Evolutionary conservation across 2,888 invertebrate genomes (phyloP).

Genomic region (Eupithecia tripunctaria): DNA sequence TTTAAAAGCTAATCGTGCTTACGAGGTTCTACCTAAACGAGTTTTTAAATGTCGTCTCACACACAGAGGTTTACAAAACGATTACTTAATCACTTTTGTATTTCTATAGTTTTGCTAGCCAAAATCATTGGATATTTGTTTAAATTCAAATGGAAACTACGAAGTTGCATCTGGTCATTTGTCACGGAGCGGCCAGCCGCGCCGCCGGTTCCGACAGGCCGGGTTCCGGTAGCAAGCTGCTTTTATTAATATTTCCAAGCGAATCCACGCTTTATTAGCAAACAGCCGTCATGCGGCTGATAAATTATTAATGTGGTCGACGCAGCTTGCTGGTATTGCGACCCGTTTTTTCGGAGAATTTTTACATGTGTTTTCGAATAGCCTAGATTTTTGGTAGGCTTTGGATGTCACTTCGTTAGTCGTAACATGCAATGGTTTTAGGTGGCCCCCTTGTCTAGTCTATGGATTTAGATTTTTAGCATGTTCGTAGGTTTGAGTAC

Average conservation of each 20-base stretch:
- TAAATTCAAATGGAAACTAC: slow-evolving; percentile 78
- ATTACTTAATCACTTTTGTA: neutral
- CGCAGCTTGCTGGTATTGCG: slow-evolving; percentile 72
- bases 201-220: slow-evolving; percentile 63
- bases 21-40: neutral
- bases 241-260: slow-evolving; percentile 84
- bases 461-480: neutral
- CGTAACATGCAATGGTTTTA: neutral
- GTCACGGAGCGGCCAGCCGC: slow-evolving; percentile 68
- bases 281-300: slow-evolving; percentile 84
- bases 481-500: neutral
- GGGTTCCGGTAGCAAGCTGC: slow-evolving; percentile 77
- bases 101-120: slow-evolving; percentile 7
- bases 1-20: neutral
- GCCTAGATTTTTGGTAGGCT: slow-evolving; percentile 34
- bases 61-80: too few species aligned
- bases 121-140: slow-evolving; percentile 52
- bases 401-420: slow-evolving; percentile 2
- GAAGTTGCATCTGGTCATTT: slow-evolving; percentile 79
- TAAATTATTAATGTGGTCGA: slow-evolving; percentile 84
- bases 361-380: slow-evolving; percentile 54
- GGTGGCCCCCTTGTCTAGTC: neutral
- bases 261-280: slow-evolving; percentile 84
- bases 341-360: slow-evolving; percentile 64
- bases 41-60: too few species aligned